A percentile compares a stretch with the other conserved stretches of the same genome.
Conservation (phyloP, 2,797 vertebrate species). For the Spatula versicolor region DNA sequence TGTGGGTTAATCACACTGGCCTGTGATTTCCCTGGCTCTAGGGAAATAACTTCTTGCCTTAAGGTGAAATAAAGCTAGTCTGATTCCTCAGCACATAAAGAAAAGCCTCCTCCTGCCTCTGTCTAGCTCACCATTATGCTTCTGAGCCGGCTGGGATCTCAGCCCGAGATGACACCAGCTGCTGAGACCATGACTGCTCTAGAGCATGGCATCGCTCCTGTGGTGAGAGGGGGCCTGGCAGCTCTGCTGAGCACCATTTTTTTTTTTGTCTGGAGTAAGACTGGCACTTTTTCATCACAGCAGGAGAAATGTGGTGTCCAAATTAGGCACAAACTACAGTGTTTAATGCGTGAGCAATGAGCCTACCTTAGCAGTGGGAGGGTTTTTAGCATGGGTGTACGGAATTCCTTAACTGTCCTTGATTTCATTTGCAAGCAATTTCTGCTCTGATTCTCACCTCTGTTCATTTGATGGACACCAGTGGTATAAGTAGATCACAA, state of each 20-base stretch:
- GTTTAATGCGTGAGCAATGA: slow-evolving; percentile 39
- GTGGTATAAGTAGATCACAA: background rate
- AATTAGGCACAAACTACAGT: slow-evolving; percentile 42
- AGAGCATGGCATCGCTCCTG: background rate
- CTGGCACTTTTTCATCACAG: slow-evolving; percentile 19
- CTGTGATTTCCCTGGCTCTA: background rate
- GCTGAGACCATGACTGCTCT: background rate
- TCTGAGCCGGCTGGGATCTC: background rate
- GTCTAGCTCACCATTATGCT: fast-evolving
- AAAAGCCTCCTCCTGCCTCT: background rate
- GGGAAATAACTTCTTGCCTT: background rate
- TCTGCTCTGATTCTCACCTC: background rate
- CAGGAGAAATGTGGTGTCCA: slow-evolving; percentile 15
- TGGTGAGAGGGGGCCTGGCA: background rate
- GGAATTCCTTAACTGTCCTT: slow-evolving; percentile 2
- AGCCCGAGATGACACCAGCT: background rate
- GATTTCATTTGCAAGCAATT: background rate
- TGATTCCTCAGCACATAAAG: background rate
- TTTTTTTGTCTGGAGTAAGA: slow-evolving; percentile 10
- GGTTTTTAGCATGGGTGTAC: slow-evolving; percentile 31
- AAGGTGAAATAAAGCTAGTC: background rate
- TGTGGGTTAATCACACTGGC: background rate
- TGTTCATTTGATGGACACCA: background rate
- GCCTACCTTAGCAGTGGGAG: slow-evolving; percentile 13
- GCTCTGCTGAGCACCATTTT: background rate